Evolutionary conservation across 2,797 vertebrate genomes (phyloP).

Genomic region (Coranthus polyacanthus): DNA sequence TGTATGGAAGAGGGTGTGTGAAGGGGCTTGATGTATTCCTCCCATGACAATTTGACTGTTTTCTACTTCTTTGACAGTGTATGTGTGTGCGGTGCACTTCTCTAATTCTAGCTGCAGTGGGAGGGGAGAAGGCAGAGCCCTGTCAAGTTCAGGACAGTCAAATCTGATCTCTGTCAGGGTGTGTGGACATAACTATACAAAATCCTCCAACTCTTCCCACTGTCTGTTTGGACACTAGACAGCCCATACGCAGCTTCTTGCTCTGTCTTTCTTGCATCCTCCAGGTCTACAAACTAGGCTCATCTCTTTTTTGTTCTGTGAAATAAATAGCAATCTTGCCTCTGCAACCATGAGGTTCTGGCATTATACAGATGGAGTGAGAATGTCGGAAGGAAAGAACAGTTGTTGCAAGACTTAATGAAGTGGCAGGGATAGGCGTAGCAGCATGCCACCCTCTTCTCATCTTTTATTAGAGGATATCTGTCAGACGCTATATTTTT

Average conservation of each 20-base stretch:
- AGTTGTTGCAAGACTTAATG: conserved; percentile 66
- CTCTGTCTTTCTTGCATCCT: conserved; percentile 52
- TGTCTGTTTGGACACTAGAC: conserved; percentile 71
- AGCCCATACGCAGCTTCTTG: conserved; percentile 47
- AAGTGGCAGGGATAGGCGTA: conserved; percentile 51
- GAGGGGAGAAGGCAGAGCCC: conserved; percentile 68
- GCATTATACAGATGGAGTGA: conserved; percentile 68
- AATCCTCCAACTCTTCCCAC: conserved; percentile 58
- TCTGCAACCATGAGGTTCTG: conserved; percentile 49
- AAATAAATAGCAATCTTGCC: conserved; percentile 73
- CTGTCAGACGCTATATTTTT: conserved; percentile 15
- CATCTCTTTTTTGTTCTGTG: conserved; percentile 47
- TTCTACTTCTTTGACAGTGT: conserved; percentile 67
- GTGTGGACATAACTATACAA: conserved; percentile 70
- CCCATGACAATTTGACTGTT: conserved; percentile 75
- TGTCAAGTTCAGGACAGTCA: conserved; percentile 75
- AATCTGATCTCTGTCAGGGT: conserved; percentile 71
- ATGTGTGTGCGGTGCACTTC: conserved; percentile 43
- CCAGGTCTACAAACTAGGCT: conserved; percentile 63
- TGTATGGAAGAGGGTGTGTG: conserved; percentile 46
- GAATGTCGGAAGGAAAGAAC: conserved; percentile 42
- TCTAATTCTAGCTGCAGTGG: conserved; percentile 70
- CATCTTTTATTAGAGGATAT: conserved; percentile 19
- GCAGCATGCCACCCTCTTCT: conserved; percentile 30
- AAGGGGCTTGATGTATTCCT: conserved; percentile 71